Percentiles rank a stretch among this genome's conserved stretches.
Evolutionary conservation across 2,113 vertebrate genomes (phyloP).

Genomic region (Equus quagga): DNA sequence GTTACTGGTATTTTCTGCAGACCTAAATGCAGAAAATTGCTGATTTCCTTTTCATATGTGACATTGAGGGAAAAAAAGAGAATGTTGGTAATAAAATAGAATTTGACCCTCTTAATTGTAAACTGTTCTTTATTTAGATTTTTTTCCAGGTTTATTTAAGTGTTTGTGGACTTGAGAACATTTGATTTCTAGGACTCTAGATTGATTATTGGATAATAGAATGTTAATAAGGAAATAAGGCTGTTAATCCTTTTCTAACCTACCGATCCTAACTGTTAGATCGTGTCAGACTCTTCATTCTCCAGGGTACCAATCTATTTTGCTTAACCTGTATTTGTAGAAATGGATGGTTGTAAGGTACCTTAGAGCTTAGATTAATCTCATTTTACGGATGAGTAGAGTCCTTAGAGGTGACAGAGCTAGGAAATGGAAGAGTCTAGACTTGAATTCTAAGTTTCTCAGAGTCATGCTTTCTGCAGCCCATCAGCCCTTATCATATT

Average conservation of each 20-base stretch:
- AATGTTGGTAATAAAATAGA: constrained; percentile 15
- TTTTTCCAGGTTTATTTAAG: not conserved
- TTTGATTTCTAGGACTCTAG: constrained; percentile 31
- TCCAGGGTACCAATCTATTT: not conserved
- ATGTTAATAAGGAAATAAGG: not conserved
- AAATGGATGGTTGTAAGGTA: not conserved
- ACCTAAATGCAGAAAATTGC: not conserved
- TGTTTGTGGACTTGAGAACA: not conserved
- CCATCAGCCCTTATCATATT: too few species aligned
- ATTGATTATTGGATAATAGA: not conserved
- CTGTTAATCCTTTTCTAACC: not conserved
- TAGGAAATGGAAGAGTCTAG: not conserved
- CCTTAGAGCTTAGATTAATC: not conserved
- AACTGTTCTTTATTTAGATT: not conserved
- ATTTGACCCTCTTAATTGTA: constrained; percentile 17
- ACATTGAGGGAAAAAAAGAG: not conserved
- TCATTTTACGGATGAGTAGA: not conserved
- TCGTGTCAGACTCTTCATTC: not conserved
- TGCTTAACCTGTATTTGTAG: not conserved
- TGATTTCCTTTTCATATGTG: not conserved
- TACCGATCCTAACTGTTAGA: not conserved
- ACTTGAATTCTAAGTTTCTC: not conserved
- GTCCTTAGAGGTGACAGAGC: not conserved
- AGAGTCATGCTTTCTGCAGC: not conserved
- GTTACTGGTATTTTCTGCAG: not conserved